Conservation (phyloP, 2,888 invertebrate species). For the Unio delphinus region DNA sequence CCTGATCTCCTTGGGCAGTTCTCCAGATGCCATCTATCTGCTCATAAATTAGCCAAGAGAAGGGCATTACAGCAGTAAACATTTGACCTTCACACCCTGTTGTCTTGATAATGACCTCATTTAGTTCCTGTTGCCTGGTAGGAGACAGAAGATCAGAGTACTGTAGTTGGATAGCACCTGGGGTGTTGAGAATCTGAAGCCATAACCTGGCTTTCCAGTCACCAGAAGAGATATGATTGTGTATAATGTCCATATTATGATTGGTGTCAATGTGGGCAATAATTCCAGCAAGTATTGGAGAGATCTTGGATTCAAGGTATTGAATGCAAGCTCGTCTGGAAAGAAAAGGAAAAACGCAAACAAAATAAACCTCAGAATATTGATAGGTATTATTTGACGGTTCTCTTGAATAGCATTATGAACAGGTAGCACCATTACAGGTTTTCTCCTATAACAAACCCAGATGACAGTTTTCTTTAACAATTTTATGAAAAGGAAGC, state of each 20-base stretch:
- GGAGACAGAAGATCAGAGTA: slow-evolving; percentile 45
- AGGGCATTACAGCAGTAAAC: slow-evolving; percentile 49
- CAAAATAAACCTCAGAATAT: too few species aligned
- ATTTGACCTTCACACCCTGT: slow-evolving; percentile 40
- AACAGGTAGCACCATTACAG: too few species aligned
- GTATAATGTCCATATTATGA: slow-evolving; percentile 55
- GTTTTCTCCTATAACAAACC: too few species aligned
- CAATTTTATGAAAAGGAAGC: too few species aligned
- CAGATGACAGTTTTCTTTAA: too few species aligned
- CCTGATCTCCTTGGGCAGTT: slow-evolving; percentile 6
- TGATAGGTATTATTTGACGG: too few species aligned
- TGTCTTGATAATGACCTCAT: slow-evolving; percentile 47
- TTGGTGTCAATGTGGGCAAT: slow-evolving; percentile 62
- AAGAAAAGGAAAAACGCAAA: too few species aligned
- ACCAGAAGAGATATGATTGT: not conserved
- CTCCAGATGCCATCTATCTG: slow-evolving; percentile 27
- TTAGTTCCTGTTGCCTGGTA: slow-evolving; percentile 36
- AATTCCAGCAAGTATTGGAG: slow-evolving; percentile 59
- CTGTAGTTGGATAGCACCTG: slow-evolving; percentile 33
- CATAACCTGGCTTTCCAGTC: slow-evolving; percentile 54
- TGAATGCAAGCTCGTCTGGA: slow-evolving; percentile 51
- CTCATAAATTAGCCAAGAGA: slow-evolving; percentile 55
- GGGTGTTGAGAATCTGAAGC: slow-evolving; percentile 45
- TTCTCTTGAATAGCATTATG: too few species aligned
- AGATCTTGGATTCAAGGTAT: slow-evolving; percentile 55